Evolutionary conservation across 2,888 invertebrate species (phyloP).

Genomic region (Coenonympha glycerion): DNA sequence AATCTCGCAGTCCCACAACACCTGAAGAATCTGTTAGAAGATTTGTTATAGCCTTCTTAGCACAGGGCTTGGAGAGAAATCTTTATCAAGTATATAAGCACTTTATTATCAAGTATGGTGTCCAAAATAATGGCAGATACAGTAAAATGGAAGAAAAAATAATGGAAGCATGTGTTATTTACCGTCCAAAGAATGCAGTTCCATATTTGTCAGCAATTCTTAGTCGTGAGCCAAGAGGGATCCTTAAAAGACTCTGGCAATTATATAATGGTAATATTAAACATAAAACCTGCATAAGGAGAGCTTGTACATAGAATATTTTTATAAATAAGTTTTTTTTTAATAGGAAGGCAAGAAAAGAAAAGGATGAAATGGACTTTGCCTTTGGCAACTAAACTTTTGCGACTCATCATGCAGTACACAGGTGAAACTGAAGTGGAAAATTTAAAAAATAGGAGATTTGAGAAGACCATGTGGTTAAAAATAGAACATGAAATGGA

Average conservation of each 20-base stretch:
- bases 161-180: slow-evolving; percentile 49
- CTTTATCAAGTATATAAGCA: slow-evolving; percentile 52
- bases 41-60: slow-evolving; percentile 50
- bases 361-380: slow-evolving; percentile 49
- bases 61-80: slow-evolving; percentile 51
- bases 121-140: slow-evolving; percentile 40
- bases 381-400: slow-evolving; percentile 44
- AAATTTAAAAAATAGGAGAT: slow-evolving; percentile 45
- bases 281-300: neutral
- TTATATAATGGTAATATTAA: slow-evolving; percentile 34
- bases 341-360: slow-evolving; percentile 39
- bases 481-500: slow-evolving; percentile 46
- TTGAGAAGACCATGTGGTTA: slow-evolving; percentile 50
- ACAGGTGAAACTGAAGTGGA: slow-evolving; percentile 38
- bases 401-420: slow-evolving; percentile 45
- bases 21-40: slow-evolving; percentile 45
- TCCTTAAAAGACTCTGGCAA: slow-evolving; percentile 43
- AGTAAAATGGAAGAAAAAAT: slow-evolving; percentile 50
- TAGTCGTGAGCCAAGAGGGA: slow-evolving; percentile 49
- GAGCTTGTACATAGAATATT: neutral
- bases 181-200: slow-evolving; percentile 42
- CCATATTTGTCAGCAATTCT: slow-evolving; percentile 42
- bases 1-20: slow-evolving; percentile 34
- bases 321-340: too few species aligned
- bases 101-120: slow-evolving; percentile 40